Base-by-base conservation (phyloP, 64 coral and sea anemone genomes). In the Cladopsammia gracilis region DNA sequence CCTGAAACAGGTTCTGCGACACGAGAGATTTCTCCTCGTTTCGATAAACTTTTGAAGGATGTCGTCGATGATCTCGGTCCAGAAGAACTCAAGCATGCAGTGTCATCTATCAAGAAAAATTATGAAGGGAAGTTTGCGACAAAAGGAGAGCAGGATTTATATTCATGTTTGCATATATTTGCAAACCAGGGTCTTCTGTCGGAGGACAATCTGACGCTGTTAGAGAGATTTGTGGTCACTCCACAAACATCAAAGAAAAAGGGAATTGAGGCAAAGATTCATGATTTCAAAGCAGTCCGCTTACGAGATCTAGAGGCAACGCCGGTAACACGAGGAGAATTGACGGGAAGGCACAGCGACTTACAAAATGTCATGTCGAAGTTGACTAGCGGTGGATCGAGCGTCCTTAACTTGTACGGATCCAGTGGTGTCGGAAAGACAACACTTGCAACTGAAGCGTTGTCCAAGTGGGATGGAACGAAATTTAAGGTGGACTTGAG, bases 151-250 rank as follows among this genome's bases (percentile, higher is more conserved):
- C 60, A 67, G 6, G 80, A 84, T 84, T 51, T 84, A 44, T 84
- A 84, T 45, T 50, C 62, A 24, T 84, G 80, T 50, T 45, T 84
- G 7, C 80, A 49, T 67, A 7, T 84, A 13, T 84, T 84, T 50
- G 80, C 61, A 13, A 66, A 84, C 3, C 80, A 84, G 12, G 80
- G 80, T 47, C 16, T 84, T 44, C 44, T 66, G 20, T 68, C 80
- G 7, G 80, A 84, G 58, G 62, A 84, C 80, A 84, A 84, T 67
- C 20, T 84, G 20, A 84, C 80, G 20, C 67, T 84, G 60, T 84
- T 84, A 50, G 80, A 84, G 9, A 67, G 47, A 59, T 84, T 84
- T 84, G 19, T 84, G 14, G 80, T 64, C 0, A 66, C 60, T 50
- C 80, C 80, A n/a, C 44, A 84, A 24, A 51, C 80, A 67, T 84